Evolutionary conservation across 2,113 vertebrate genomes (phyloP).

Genomic region (Gnathonemus echidnorhynchus): DNA sequence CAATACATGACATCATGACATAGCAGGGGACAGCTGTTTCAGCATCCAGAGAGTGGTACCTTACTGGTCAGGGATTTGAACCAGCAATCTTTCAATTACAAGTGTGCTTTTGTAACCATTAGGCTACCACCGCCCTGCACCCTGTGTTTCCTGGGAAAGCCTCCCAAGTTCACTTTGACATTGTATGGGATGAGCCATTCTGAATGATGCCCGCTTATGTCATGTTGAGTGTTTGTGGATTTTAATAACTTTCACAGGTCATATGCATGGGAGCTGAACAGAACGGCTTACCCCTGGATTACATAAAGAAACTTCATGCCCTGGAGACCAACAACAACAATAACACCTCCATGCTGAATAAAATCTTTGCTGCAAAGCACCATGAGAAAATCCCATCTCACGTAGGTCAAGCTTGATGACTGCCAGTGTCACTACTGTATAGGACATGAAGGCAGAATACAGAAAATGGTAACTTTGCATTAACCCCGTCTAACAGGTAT

Average conservation of each 20-base stretch:
- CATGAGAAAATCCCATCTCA: background rate
- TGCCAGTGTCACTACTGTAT: background rate
- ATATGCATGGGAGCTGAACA: constrained; percentile 81
- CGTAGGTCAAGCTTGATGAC: background rate
- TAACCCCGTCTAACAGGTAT: background rate
- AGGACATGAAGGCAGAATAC: background rate
- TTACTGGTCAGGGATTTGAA: no score
- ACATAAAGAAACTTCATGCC: constrained; percentile 69
- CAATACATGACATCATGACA: no score
- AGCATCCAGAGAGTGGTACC: no score
- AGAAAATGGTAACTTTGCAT: background rate
- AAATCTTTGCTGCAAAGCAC: constrained; percentile 32
- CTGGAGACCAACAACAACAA: constrained; percentile 78
- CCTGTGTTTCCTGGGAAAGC: background rate
- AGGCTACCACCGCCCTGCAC: background rate
- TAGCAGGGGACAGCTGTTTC: no score
- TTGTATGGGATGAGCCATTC: background rate
- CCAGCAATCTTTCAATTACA: no score
- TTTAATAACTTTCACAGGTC: constrained; percentile 55
- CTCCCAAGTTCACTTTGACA: background rate
- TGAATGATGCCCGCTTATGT: background rate
- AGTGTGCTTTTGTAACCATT: no score
- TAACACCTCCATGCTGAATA: constrained; percentile 52
- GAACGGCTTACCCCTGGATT: constrained; percentile 72
- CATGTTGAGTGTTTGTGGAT: background rate